A percentile compares a stretch with the other conserved stretches of the same genome.
Conservation (phyloP, 2,888 invertebrate genomes). For the Antheraea yamamai region DNA sequence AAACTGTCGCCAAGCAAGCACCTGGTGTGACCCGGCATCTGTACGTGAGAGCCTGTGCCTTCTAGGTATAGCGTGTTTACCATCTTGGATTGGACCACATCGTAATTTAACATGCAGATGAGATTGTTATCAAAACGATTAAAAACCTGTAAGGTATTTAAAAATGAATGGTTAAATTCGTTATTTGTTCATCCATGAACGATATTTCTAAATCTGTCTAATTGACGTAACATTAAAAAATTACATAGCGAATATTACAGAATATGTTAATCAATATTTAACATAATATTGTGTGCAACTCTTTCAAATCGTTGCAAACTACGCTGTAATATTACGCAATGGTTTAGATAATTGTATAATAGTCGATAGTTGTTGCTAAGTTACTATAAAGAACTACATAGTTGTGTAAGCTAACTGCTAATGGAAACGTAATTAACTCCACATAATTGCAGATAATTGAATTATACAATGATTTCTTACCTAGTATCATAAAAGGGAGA, state of each 20-base stretch:
- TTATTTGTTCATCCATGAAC: not conserved
- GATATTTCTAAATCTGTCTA: not conserved
- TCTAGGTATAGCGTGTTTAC: no score
- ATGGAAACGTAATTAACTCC: not conserved
- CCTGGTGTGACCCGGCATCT: no score
- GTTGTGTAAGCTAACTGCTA: constrained; percentile 5
- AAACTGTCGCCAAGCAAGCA: no score
- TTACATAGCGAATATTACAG: not conserved
- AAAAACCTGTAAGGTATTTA: no score
- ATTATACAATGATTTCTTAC: not conserved
- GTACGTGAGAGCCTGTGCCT: no score
- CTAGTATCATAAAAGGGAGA: not conserved
- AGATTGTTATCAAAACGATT: no score
- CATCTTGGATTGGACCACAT: no score
- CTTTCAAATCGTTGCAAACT: not conserved
- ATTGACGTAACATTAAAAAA: not conserved
- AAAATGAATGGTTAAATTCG: no score
- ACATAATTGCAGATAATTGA: not conserved
- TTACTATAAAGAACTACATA: not conserved
- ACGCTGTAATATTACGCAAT: not conserved
- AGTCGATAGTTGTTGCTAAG: constrained; percentile 1
- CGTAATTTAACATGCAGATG: no score
- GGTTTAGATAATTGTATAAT: not conserved
- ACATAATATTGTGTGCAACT: constrained; percentile 1
- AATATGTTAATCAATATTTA: constrained; percentile 2